A percentile compares a stretch with the other conserved stretches of the same genome.
Conservation (phyloP, 1,140 invertebrate genomes). For the Temnothorax nylanderi region DNA sequence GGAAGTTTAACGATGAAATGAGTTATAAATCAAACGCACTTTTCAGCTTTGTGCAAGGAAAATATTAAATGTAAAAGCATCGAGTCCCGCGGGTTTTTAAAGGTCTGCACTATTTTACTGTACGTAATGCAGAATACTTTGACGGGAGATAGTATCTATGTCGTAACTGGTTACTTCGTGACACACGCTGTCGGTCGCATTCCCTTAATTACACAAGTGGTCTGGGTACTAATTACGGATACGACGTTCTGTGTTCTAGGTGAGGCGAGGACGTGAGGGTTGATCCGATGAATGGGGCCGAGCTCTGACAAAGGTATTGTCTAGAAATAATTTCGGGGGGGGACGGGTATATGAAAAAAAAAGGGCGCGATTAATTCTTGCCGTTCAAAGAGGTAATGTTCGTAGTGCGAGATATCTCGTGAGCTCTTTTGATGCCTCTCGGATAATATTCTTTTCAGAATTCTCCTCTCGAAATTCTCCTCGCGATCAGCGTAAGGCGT, state of each 20-base stretch:
- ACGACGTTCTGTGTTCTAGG: conserved; percentile 67
- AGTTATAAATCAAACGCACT: background rate
- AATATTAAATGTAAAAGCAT: background rate
- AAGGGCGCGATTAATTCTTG: conserved; percentile 1
- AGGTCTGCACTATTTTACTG: background rate
- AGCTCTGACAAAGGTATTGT: conserved; percentile 70
- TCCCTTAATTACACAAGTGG: conserved; percentile 67
- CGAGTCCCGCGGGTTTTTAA: conserved; percentile 14
- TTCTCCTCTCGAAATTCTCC: background rate
- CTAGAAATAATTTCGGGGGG: conserved; percentile 68
- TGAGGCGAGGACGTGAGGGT: conserved; percentile 68
- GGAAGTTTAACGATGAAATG: background rate
- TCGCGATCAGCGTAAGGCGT: background rate
- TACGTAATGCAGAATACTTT: background rate
- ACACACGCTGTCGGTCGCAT: conserved; percentile 31
- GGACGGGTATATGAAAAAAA: background rate
- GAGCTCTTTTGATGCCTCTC: background rate
- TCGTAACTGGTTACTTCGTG: conserved; percentile 57
- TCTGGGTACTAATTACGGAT: conserved; percentile 68
- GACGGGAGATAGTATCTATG: conserved; percentile 39
- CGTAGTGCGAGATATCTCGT: background rate
- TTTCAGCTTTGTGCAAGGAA: background rate
- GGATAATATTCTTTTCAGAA: background rate
- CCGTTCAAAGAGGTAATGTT: background rate
- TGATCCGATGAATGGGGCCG: conserved; percentile 68